phyloP scores from a whole-genome alignment of 2,113 vertebrate species.

The Addax nasomaculatus region DNA sequence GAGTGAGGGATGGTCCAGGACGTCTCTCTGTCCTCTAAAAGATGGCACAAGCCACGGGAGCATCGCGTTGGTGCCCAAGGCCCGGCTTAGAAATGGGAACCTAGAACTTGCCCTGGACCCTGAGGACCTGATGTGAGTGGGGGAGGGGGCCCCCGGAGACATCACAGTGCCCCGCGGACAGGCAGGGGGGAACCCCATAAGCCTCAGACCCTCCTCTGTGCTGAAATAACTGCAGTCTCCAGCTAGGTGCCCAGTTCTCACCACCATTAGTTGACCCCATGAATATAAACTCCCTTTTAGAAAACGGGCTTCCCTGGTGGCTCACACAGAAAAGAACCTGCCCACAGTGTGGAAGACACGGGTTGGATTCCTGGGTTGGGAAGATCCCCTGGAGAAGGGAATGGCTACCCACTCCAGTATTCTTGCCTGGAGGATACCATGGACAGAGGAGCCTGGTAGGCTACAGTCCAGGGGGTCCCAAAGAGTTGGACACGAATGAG shows the following conservation, averaged over 20 bases:
- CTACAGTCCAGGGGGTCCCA: neutral
- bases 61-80: accelerated
- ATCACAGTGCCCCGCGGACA: accelerated
- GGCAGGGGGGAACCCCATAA: neutral
- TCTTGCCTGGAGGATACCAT: neutral
- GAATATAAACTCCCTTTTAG: neutral
- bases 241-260: neutral
- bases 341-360: neutral
- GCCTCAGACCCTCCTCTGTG: neutral
- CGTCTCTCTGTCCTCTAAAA: neutral
- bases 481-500: neutral
- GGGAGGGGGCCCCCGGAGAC: neutral
- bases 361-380: neutral
- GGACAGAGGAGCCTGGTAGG: neutral
- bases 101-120: neutral
- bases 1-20: neutral
- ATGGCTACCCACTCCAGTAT: neutral
- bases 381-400: neutral
- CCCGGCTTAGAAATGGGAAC: neutral
- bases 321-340: neutral
- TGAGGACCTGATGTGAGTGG: accelerated
- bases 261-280: neutral
- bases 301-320: neutral
- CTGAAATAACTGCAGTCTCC: neutral
- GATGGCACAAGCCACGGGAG: neutral